Percentiles rank a stretch among this genome's conserved stretches.
Evolutionary conservation across 1,140 invertebrate genomes (phyloP).

Genomic region (fruit fly (Drosophila melanogaster)): Release_6_plus_ISO1_MT NT_033777.3:18137001-18137500

Average conservation of each 20-base stretch:
- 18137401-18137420: not conserved
- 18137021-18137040: constrained; percentile 73
- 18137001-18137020: constrained; percentile 58
- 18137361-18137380: constrained; percentile 37
- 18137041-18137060: constrained; percentile 80
- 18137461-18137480: constrained; percentile 36
- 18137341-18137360: constrained; percentile 36
- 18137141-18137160: constrained; percentile 1
- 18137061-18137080: constrained; percentile 13
- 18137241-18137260: constrained; percentile 72
- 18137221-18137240: constrained; percentile 80
- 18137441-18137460: constrained; percentile 48
- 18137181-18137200: constrained; percentile 37
- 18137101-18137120: constrained; percentile 2
- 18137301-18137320: constrained; percentile 60
- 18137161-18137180: constrained; percentile 35
- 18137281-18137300: constrained; percentile 62
- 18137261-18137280: constrained; percentile 71
- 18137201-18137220: constrained; percentile 72
- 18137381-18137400: constrained; percentile 26
- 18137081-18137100: constrained; percentile 34
- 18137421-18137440: constrained; percentile 38
- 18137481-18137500: constrained; percentile 45
- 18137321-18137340: constrained; percentile 50
- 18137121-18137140: constrained; percentile 3